Evolutionary conservation across 2,113 vertebrate genomes (phyloP).

Genomic region (Tyto alba): DNA sequence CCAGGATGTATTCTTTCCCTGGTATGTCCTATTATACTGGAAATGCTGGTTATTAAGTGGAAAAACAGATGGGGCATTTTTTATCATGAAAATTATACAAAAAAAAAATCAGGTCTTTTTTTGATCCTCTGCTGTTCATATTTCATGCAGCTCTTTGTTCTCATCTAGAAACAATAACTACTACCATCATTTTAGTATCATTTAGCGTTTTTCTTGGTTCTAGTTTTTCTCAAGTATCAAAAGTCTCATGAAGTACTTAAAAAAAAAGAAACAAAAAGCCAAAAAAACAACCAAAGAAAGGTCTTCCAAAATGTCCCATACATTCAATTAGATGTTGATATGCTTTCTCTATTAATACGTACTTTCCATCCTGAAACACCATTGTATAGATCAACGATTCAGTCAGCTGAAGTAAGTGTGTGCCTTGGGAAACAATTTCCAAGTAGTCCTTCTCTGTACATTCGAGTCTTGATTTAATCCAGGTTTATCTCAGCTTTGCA

Average conservation of each 20-base stretch:
- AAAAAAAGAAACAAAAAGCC: too few species aligned
- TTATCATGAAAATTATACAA: not conserved
- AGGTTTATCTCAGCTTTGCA: conserved; percentile 16
- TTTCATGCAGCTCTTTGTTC: not conserved
- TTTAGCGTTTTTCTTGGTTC: not conserved
- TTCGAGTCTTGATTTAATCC: conserved; percentile 44
- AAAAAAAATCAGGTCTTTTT: not conserved
- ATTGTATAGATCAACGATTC: not conserved
- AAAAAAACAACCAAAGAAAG: not conserved
- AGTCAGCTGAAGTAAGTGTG: not conserved
- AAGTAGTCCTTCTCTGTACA: not conserved
- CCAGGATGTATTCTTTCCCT: not conserved
- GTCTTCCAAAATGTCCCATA: not conserved
- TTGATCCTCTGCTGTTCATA: not conserved
- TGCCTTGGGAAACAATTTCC: not conserved
- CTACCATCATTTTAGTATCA: not conserved
- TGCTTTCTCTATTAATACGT: not conserved
- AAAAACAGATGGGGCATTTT: not conserved
- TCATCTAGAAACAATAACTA: not conserved
- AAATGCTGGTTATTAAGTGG: not conserved
- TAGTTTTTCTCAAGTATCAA: not conserved
- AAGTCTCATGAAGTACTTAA: not conserved
- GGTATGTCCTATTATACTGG: not conserved
- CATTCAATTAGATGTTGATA: not conserved
- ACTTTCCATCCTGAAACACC: conserved; percentile 2